Evolutionary conservation across 2,797 vertebrate species (phyloP).

Genomic region (Crenichthys baileyi): DNA sequence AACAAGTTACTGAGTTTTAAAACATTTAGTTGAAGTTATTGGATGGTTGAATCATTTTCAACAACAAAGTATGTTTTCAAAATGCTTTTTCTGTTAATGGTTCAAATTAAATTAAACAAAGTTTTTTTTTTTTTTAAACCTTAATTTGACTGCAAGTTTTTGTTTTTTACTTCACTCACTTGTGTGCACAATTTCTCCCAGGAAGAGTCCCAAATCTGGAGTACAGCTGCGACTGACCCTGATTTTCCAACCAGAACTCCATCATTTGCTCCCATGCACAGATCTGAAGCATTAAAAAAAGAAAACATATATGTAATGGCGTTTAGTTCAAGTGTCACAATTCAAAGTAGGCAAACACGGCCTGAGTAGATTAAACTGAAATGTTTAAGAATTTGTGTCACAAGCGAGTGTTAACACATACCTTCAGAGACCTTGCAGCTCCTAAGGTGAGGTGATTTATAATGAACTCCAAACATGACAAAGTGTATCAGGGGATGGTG

Average conservation of each 20-base stretch:
- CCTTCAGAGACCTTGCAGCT: slow-evolving; percentile 53
- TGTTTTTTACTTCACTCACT: slow-evolving; percentile 59
- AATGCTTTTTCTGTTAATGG: background rate
- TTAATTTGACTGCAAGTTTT: background rate
- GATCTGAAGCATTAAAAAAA: slow-evolving; percentile 45
- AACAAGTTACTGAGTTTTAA: background rate
- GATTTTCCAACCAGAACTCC: slow-evolving; percentile 75
- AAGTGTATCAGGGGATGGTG: slow-evolving; percentile 69
- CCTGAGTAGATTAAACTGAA: background rate
- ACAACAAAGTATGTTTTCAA: background rate
- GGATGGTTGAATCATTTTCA: background rate
- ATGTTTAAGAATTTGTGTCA: background rate
- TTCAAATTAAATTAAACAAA: background rate
- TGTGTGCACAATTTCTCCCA: slow-evolving; percentile 66
- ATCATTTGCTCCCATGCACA: slow-evolving; percentile 59
- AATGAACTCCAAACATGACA: slow-evolving; percentile 61
- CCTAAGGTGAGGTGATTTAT: slow-evolving; percentile 44
- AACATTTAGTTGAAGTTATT: background rate
- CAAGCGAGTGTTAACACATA: slow-evolving; percentile 24
- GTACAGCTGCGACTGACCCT: slow-evolving; percentile 61
- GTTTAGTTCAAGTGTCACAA: background rate
- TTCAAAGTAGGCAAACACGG: background rate
- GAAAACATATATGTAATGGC: background rate
- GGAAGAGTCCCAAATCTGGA: slow-evolving; percentile 73
- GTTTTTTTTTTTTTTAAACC: background rate